Evolutionary conservation across 1,140 invertebrate species (phyloP).

Genomic region (Sarcophaga bullata): DNA sequence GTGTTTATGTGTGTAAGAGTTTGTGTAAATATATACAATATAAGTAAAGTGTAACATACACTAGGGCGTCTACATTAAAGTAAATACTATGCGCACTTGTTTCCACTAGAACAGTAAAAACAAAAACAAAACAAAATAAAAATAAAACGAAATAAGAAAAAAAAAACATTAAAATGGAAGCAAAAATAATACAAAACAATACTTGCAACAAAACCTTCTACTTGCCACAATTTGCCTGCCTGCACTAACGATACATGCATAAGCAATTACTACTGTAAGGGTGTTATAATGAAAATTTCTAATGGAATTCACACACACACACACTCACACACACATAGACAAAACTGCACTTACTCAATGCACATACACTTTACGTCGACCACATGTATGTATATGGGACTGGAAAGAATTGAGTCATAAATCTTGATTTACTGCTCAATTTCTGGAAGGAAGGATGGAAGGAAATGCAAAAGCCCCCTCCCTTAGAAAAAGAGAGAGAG

Average conservation of each 20-base stretch:
- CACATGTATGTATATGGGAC: not conserved
- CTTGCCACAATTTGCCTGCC: not conserved
- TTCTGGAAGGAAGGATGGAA: too few relatives aligned
- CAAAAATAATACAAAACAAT: not conserved
- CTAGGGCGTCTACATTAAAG: constrained; percentile 57
- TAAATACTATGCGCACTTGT: constrained; percentile 50
- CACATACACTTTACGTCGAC: not conserved
- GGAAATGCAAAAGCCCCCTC: not conserved
- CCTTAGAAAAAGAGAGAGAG: too few relatives aligned
- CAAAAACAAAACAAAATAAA: not conserved
- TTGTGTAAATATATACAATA: constrained; percentile 52
- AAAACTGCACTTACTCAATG: constrained; percentile 1
- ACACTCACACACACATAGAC: not conserved
- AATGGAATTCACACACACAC: constrained; percentile 7
- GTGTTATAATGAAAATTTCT: constrained; percentile 12
- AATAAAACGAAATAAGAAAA: not conserved
- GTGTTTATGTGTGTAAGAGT: constrained; percentile 53
- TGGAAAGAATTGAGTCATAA: constrained; percentile 21
- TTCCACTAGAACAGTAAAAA: not conserved
- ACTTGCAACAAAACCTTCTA: not conserved
- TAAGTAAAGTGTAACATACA: constrained; percentile 54
- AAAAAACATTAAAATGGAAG: not conserved
- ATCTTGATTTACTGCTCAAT: constrained; percentile 3
- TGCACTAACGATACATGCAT: not conserved
- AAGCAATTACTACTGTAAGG: constrained; percentile 2